These are phyloP conservation scores for Drosophila sulfurigaster DNA, from an alignment of 1,140 invertebrate genomes.

Conservation along the genomic window DNA sequence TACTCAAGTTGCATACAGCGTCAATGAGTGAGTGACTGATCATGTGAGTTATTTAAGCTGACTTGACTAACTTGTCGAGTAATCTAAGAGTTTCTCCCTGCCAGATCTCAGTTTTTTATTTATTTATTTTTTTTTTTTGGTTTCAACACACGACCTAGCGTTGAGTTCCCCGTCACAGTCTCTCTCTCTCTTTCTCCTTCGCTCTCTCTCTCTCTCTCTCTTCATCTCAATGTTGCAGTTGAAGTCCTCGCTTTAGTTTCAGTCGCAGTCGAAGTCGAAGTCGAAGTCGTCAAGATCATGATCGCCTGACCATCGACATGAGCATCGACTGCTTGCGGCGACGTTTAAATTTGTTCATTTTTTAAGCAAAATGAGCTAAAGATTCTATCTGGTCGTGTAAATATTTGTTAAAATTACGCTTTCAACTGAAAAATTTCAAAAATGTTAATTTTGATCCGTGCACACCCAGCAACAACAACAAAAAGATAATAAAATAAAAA, in stretches of 20 bases:
- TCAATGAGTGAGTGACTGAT: no score
- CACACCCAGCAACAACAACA: neutral
- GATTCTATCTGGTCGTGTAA: conserved; percentile 78
- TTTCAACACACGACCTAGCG: no score
- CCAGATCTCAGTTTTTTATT: no score
- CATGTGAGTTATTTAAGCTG: no score
- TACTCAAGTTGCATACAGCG: no score
- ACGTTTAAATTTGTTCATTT: conserved; percentile 79
- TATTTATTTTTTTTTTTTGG: no score
- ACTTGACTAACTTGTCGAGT: no score
- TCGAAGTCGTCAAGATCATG: conserved; percentile 49
- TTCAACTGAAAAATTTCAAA: conserved; percentile 74
- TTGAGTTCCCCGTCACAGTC: neutral
- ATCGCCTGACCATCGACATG: conserved; percentile 70
- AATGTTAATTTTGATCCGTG: conserved; percentile 36
- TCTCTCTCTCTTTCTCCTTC: no score
- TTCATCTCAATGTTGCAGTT: no score
- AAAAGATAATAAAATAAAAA: neutral
- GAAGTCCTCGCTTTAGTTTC: neutral
- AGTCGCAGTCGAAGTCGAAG: neutral
- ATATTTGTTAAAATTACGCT: conserved; percentile 81
- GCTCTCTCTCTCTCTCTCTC: no score
- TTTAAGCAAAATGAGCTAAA: conserved; percentile 72
- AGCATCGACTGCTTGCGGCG: conserved; percentile 67
- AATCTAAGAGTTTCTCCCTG: no score